phyloP scores from a whole-genome alignment of 2,797 vertebrate species.

The Ibycter americanus region DNA sequence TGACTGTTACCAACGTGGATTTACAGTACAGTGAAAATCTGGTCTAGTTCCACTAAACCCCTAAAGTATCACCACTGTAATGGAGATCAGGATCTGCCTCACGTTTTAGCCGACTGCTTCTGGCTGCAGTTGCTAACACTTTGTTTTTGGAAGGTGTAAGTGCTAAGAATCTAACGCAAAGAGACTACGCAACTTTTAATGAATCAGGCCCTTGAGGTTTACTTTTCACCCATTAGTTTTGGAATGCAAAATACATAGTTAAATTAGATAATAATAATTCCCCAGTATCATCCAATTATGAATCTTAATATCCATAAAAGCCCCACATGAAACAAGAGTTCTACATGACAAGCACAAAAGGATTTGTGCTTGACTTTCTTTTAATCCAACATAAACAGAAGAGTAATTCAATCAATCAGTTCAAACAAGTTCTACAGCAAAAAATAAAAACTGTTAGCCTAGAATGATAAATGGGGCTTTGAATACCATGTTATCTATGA shows the following conservation, averaged over 20 bases:
- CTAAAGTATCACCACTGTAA: background rate
- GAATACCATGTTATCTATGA: constrained; percentile 3
- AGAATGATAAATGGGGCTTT: constrained; percentile 40
- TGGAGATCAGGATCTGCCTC: background rate
- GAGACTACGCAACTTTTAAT: constrained; percentile 25
- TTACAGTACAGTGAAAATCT: background rate
- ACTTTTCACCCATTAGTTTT: constrained; percentile 13
- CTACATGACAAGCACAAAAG: constrained; percentile 33
- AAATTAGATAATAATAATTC: constrained; percentile 17
- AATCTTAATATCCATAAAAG: constrained; percentile 46
- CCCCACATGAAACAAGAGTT: constrained; percentile 4
- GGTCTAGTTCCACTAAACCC: background rate
- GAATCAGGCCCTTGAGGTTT: constrained; percentile 36
- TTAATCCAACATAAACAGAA: constrained; percentile 52
- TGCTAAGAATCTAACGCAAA: background rate
- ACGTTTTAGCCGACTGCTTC: background rate
- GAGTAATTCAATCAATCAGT: constrained; percentile 54
- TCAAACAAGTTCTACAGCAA: constrained; percentile 38
- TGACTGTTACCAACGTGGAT: background rate
- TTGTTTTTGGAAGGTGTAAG: background rate
- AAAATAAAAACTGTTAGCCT: constrained; percentile 35
- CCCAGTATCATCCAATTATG: constrained; percentile 35
- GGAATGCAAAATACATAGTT: constrained; percentile 38
- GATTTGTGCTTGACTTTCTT: constrained; percentile 23
- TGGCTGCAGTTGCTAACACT: background rate